phyloP scores from a whole-genome alignment of 2,888 invertebrate species.

The Osmoderma eremita region DNA sequence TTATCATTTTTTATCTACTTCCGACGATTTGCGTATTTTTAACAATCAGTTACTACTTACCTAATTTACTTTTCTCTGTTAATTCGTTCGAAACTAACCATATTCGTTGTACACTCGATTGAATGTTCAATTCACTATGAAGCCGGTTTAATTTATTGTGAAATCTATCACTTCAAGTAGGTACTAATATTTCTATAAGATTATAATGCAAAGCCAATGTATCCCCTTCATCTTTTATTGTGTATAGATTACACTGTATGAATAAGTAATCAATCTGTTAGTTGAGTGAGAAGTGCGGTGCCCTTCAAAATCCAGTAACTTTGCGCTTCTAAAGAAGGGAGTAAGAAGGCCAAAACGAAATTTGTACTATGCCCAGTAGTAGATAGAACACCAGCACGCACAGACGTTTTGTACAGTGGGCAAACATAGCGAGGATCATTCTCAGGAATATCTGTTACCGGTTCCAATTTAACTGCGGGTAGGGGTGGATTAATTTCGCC shows the following conservation, averaged over 20 bases:
- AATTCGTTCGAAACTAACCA: too few species aligned
- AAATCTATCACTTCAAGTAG: too few species aligned
- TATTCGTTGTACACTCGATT: too few species aligned
- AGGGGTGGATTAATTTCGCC: slow-evolving; percentile 81
- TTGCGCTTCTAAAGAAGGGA: slow-evolving; percentile 73
- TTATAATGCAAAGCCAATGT: background rate
- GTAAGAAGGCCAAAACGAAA: slow-evolving; percentile 82
- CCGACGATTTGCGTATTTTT: too few species aligned
- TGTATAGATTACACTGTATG: slow-evolving; percentile 47
- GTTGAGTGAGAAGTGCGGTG: slow-evolving; percentile 85
- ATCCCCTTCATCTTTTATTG: background rate
- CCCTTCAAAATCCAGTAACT: slow-evolving; percentile 91
- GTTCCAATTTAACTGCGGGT: slow-evolving; percentile 75
- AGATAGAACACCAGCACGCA: slow-evolving; percentile 85
- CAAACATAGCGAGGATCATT: slow-evolving; percentile 75
- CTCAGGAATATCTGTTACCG: slow-evolving; percentile 70
- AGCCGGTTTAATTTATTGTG: too few species aligned
- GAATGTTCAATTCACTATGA: too few species aligned
- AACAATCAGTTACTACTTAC: too few species aligned
- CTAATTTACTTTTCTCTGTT: too few species aligned
- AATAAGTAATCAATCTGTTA: slow-evolving; percentile 69
- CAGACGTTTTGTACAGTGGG: slow-evolving; percentile 89
- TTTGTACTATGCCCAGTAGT: slow-evolving; percentile 95
- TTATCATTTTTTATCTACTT: too few species aligned
- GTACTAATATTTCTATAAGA: too few species aligned